Base-by-base conservation (phyloP, 2,888 invertebrate species). In the Acronicta leporina region DNA sequence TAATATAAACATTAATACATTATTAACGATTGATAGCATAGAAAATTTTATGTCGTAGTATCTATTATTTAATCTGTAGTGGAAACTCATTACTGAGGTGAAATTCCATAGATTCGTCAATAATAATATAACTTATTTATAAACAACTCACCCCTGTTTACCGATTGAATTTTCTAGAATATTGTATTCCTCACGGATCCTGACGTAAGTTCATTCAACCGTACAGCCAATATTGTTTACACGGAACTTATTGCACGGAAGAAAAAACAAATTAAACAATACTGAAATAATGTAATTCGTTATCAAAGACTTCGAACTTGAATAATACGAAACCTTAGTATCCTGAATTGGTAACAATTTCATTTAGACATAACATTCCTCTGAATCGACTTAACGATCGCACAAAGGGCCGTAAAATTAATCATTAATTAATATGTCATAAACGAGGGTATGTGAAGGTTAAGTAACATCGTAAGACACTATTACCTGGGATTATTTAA, bases 401-500 rank as follows among this genome's bases (percentile, higher is more conserved):
- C 20, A 41, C 27, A 45, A 45, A 35, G n/a, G 8, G 30, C 40
- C 47, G 35, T 61, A 20, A 30, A 20, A 61, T 68, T 52, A 25
- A 45, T 48, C 8, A 14, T 41, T 47, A 48, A 68, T 61, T 44
- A 52, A 35, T 49, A 43, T 51, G 16, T 48, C 46, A 16, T 48
- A 49, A 61, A 33, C 15, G 9, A 7, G 14, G 2, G 1, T 43
- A 25, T 42, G 15, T 10, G 38, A 35, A 41, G 16, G 35, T 33
- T 48, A 2, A 47, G 33, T 38, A 1, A 14, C 27, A 41, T 61
- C 30, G 20, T 51, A 5, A 9, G 35, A 9, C 14, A 38, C 6
- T 41, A 41, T 51, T 48, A 41, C 30, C 59, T 14, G 8, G 49
- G 25, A 53, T 52, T 43, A 43, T 20, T 16, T 33, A 41, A 10